Evolutionary conservation across 2,888 invertebrate genomes (phyloP).

Genomic region (Agrotis segetum): DNA sequence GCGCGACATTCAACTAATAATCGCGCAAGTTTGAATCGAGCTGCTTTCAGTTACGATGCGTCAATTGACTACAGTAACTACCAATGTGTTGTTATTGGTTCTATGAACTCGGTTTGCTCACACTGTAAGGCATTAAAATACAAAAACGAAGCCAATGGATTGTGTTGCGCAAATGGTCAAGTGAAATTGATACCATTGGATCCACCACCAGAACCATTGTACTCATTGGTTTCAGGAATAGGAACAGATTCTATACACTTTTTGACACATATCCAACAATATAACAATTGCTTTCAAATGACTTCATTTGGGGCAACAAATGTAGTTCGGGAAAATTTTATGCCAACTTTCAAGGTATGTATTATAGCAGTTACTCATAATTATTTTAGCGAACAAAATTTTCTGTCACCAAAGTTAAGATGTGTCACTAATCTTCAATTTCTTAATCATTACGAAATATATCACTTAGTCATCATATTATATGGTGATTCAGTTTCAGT

Average conservation of each 20-base stretch:
- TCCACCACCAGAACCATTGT: slow-evolving; percentile 66
- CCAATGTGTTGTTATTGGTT: too few relatives aligned
- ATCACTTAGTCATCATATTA: too few relatives aligned
- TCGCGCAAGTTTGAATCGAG: slow-evolving; percentile 56
- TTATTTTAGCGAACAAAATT: slow-evolving; percentile 54
- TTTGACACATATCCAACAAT: slow-evolving; percentile 67
- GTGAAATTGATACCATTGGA: slow-evolving; percentile 67
- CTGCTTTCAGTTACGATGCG: too few relatives aligned
- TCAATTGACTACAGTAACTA: too few relatives aligned
- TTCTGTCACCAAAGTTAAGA: slow-evolving; percentile 37
- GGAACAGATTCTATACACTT: slow-evolving; percentile 65
- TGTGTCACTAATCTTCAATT: slow-evolving; percentile 12
- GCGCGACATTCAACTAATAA: slow-evolving; percentile 52
- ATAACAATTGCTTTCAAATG: slow-evolving; percentile 71
- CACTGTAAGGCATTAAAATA: slow-evolving; percentile 68
- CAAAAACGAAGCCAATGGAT: slow-evolving; percentile 67
- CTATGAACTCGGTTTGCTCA: slow-evolving; percentile 8
- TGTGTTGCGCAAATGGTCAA: slow-evolving; percentile 67
- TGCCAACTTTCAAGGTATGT: slow-evolving; percentile 66
- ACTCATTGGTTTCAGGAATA: slow-evolving; percentile 66
- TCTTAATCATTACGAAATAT: too few relatives aligned
- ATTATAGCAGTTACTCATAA: slow-evolving; percentile 51
- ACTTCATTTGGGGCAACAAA: slow-evolving; percentile 70
- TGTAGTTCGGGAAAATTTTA: slow-evolving; percentile 56
- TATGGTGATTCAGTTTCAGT: too few relatives aligned